Percentiles rank a stretch among this genome's conserved stretches.
Evolutionary conservation across 2,113 vertebrate genomes (phyloP).

Genomic region (Aspiorhynchus laticeps): DNA sequence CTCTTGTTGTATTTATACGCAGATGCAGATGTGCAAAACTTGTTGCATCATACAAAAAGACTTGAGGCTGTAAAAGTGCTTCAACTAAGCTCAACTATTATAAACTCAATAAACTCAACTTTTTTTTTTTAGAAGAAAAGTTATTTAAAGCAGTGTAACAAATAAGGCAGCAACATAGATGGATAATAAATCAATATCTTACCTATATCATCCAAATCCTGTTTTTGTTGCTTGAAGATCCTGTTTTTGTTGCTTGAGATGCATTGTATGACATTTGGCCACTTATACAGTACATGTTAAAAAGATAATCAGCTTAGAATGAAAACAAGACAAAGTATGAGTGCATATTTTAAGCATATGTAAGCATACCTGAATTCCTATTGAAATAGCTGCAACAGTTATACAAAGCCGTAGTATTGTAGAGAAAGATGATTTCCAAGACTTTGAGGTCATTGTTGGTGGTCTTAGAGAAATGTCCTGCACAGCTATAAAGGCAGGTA

Average conservation of each 20-base stretch:
- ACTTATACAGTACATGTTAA: neutral
- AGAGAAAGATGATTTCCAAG: neutral
- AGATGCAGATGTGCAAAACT: no score
- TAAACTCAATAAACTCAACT: no score
- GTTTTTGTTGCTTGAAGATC: neutral
- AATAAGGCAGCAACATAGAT: no score
- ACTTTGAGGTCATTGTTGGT: neutral
- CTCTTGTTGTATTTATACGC: no score
- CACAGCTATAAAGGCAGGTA: neutral
- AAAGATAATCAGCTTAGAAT: neutral
- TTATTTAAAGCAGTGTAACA: no score
- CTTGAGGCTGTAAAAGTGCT: no score
- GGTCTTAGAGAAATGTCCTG: neutral
- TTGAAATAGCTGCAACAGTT: neutral
- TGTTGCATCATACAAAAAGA: no score
- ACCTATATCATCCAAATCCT: slow-evolving; percentile 6
- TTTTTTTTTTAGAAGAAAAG: no score
- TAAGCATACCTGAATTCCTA: neutral
- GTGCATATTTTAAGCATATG: neutral
- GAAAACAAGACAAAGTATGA: neutral
- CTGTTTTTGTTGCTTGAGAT: neutral
- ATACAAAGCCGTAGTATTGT: neutral
- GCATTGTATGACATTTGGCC: neutral
- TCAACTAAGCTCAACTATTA: no score
- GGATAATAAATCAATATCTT: neutral